Conservation (phyloP, 2,113 vertebrate species). For the Peromyscus polionotus region DNA sequence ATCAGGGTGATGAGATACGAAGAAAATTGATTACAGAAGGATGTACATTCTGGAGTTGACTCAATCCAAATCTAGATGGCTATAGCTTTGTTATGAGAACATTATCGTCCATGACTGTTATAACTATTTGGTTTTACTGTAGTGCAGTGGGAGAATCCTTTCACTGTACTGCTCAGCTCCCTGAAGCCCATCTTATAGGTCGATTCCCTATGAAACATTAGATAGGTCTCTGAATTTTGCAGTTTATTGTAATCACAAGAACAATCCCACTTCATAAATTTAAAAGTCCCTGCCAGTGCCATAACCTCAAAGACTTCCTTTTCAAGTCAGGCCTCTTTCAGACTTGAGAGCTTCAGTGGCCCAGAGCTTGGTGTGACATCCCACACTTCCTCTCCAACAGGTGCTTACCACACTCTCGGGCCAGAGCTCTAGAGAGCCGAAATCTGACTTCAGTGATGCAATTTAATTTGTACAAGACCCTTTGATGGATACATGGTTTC, state of each 20-base stretch:
- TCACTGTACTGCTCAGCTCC: not conserved
- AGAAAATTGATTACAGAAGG: not conserved
- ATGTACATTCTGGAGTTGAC: not conserved
- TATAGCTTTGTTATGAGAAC: not conserved
- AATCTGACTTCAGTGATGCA: not conserved
- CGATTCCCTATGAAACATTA: not conserved
- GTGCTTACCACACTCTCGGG: not conserved
- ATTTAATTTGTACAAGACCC: not conserved
- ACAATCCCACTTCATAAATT: not conserved
- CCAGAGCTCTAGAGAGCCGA: not conserved
- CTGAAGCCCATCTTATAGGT: not conserved
- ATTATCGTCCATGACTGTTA: not conserved
- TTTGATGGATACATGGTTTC: not conserved
- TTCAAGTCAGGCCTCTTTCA: not conserved
- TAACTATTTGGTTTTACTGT: not conserved
- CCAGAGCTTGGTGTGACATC: not conserved
- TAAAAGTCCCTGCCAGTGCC: not conserved
- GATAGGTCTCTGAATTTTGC: not conserved
- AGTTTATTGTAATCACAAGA: conserved; percentile 4
- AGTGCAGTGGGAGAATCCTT: not conserved
- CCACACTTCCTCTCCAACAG: not conserved
- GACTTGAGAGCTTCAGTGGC: not conserved
- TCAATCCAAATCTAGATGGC: not conserved
- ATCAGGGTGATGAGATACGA: not conserved
- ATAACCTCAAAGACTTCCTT: not conserved